These are phyloP conservation scores for Adelosebastes latens DNA, from an alignment of 2,797 vertebrate genomes.

Conservation along the genomic window DNA sequence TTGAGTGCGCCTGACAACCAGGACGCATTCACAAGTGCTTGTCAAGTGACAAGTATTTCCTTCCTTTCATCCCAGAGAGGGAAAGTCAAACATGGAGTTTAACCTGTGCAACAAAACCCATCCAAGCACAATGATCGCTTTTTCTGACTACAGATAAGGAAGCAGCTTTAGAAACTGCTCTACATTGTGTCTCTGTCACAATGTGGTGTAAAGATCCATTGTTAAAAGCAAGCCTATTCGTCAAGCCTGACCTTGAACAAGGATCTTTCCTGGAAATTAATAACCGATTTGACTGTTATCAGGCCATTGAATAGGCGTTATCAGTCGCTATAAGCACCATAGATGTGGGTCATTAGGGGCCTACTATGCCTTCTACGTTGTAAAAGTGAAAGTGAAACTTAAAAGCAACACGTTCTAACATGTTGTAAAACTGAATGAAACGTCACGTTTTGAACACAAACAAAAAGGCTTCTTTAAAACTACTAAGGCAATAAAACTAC, in stretches of 20 bases:
- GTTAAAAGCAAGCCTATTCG: not conserved
- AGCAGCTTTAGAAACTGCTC: not conserved
- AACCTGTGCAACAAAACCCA: conserved; percentile 4
- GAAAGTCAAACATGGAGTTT: conserved; percentile 45
- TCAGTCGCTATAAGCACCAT: too few species aligned
- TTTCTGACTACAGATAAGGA: not conserved
- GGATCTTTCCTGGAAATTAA: not conserved
- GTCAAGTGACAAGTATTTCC: conserved; percentile 47
- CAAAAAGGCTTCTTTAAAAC: too few species aligned
- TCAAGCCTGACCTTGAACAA: not conserved
- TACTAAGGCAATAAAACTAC: too few species aligned
- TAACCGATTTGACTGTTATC: too few species aligned
- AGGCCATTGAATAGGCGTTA: too few species aligned
- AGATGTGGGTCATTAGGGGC: too few species aligned
- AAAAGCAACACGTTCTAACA: too few species aligned
- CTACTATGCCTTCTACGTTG: too few species aligned
- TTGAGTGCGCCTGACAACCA: conserved; percentile 27
- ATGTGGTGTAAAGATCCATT: not conserved
- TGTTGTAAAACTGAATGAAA: too few species aligned
- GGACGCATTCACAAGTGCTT: conserved; percentile 48
- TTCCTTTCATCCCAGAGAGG: conserved; percentile 39
- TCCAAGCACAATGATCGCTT: not conserved
- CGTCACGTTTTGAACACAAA: too few species aligned
- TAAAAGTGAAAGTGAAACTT: too few species aligned
- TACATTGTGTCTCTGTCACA: not conserved